These are phyloP conservation scores for Neelides sp. DNA, from an alignment of 1,140 invertebrate genomes.

Conservation along the genomic window DNA sequence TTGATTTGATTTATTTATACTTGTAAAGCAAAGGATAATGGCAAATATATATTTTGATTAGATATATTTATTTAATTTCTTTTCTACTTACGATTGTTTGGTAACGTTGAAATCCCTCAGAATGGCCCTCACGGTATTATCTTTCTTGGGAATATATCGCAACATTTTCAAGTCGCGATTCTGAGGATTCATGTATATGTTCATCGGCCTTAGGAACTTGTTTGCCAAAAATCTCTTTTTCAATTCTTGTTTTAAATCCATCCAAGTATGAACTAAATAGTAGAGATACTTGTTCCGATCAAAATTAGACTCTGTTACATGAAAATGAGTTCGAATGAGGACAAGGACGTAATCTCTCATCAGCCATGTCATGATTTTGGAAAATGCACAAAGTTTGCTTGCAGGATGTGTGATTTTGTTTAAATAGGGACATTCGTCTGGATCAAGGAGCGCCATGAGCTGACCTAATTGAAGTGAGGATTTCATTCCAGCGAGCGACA, in stretches of 20 bases:
- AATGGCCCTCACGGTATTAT: too few species aligned
- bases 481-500: constrained; percentile 10
- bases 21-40: too few species aligned
- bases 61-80: too few species aligned
- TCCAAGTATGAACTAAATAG: constrained; percentile 15
- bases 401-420: not conserved
- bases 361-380: constrained; percentile 14
- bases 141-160: constrained; percentile 9
- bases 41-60: too few species aligned
- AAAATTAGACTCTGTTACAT: constrained; percentile 11
- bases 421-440: constrained; percentile 1
- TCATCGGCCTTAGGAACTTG: not conserved
- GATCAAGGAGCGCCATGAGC: constrained; percentile 7
- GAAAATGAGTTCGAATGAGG: constrained; percentile 10
- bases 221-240: not conserved
- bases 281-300: not conserved
- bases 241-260: not conserved
- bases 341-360: constrained; percentile 9
- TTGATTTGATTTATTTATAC: not conserved
- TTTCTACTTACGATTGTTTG: too few species aligned
- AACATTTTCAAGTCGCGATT: too few species aligned
- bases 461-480: constrained; percentile 9
- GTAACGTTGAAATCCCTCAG: too few species aligned
- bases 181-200: too few species aligned
- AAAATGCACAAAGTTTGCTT: not conserved